phyloP scores from a whole-genome alignment of 2,797 vertebrate species.

The Gymnoscopelus braueri region DNA sequence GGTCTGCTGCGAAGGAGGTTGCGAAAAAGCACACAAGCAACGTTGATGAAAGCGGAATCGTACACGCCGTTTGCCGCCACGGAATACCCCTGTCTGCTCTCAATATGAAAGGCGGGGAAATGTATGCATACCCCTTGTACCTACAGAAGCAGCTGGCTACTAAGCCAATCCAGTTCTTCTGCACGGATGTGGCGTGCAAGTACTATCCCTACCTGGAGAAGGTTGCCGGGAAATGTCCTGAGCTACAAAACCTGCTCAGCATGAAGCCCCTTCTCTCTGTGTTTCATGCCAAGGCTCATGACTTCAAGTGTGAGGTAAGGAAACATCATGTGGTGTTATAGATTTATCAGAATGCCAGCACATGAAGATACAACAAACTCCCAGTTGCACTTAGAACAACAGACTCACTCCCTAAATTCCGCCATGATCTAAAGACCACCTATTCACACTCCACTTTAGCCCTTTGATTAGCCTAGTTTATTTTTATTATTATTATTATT shows the following conservation, averaged over 20 bases:
- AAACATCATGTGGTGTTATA: neutral
- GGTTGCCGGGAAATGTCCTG: slow-evolving; percentile 12
- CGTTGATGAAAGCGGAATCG: slow-evolving; percentile 16
- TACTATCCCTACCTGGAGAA: slow-evolving; percentile 25
- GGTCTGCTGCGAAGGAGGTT: slow-evolving; percentile 4
- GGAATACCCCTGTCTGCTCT: slow-evolving; percentile 20
- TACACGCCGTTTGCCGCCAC: slow-evolving; percentile 32
- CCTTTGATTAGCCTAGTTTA: no score
- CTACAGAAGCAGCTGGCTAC: slow-evolving; percentile 12
- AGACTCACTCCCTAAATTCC: no score
- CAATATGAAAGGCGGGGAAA: slow-evolving; percentile 35
- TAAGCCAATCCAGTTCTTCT: slow-evolving; percentile 17
- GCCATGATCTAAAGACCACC: no score
- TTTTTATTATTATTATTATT: no score
- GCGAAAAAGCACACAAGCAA: neutral
- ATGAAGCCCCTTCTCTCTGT: slow-evolving; percentile 32
- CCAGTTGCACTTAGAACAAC: no score
- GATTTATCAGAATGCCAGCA: neutral
- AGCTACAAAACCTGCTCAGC: slow-evolving; percentile 1
- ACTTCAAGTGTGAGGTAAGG: slow-evolving; percentile 29
- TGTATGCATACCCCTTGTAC: slow-evolving; percentile 26
- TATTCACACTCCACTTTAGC: no score
- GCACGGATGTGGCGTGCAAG: slow-evolving; percentile 28
- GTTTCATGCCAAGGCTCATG: slow-evolving; percentile 23
- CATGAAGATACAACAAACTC: no score